Percentiles rank a stretch among this genome's conserved stretches.
These are phyloP conservation scores for Heterocephalus glaber DNA, from an alignment of 2,113 vertebrate species.

Conservation along the genomic window DNA sequence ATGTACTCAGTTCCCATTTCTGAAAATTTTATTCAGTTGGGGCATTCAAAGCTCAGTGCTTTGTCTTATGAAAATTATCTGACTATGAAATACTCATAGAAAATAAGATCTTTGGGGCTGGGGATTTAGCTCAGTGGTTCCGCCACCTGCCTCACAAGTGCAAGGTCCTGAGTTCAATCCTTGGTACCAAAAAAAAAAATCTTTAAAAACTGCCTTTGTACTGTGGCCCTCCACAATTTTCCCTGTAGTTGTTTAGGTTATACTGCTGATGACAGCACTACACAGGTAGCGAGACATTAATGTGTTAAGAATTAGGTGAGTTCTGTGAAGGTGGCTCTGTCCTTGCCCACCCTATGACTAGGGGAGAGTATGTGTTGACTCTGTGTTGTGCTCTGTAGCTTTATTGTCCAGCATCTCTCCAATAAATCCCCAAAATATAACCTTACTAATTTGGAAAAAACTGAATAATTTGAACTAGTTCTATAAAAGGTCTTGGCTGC, in stretches of 20 bases:
- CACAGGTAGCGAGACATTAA: not conserved
- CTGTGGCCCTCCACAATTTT: not conserved
- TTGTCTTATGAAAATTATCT: slow-evolving; percentile 62
- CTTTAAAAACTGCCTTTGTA: not conserved
- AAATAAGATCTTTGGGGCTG: slow-evolving; percentile 45
- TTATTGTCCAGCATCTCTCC: not conserved
- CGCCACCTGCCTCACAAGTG: too few relatives aligned
- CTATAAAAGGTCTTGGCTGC: not conserved
- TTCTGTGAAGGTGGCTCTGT: accelerated
- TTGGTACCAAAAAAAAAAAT: slow-evolving; percentile 54
- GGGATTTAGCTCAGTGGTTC: too few relatives aligned
- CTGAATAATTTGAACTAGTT: not conserved
- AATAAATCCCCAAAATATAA: not conserved
- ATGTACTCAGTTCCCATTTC: slow-evolving; percentile 45
- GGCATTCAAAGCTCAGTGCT: slow-evolving; percentile 40
- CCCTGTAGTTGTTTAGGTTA: not conserved
- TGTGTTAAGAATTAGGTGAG: not conserved
- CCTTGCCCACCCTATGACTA: accelerated
- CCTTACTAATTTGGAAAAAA: not conserved
- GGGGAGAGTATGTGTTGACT: accelerated
- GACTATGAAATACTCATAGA: slow-evolving; percentile 52
- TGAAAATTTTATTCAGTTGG: slow-evolving; percentile 61
- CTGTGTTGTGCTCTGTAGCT: not conserved
- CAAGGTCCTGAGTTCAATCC: too few relatives aligned
- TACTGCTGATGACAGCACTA: not conserved